Base-by-base conservation (phyloP, 1,140 invertebrate species). In the Drosophila quadrilineata region DNA sequence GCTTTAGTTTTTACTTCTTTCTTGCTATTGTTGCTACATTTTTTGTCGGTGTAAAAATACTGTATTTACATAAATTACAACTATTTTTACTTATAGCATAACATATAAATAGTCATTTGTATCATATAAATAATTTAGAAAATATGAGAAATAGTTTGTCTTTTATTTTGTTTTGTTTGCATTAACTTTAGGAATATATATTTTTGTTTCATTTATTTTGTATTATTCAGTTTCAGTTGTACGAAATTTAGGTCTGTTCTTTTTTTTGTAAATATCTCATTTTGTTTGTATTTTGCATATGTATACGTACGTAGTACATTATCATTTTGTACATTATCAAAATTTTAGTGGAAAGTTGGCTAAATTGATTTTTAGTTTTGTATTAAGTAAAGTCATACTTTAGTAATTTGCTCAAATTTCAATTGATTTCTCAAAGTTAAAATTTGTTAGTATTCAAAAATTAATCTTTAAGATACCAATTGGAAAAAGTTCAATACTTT, bases 81-180 rank as follows among this genome's bases (percentile, higher is more conserved):
- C 70, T 82, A 84, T 73, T 77, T 84, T 62, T 56, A 53, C 73
- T 84, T 82, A 82, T 66, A 76, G 66, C 62, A 60, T 80, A 79
- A 71, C 62, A 82, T 79, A 80, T 79, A 80, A 79, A 79, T 79
- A 79, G 77, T 84, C 77, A 73, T 82, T 82, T 82, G 52, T 46
- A 70, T 73, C 77, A 76, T 73, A 84, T 82, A 82, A 82, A 82
- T 82, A 85, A 84, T 85, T 85, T 85, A 85, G 79, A 85, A 85
- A 85, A 85, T 85, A 85, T 85, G 79, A 85, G 79, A 85, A 85
- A 85, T 82, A 70, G 73, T 72, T 82, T 82, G 75, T 71, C 76
- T 57, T 79, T 82, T 77, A 69, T 69, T 71, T 38, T 40, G n/a
- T n/a, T n/a, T n/a, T n/a, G n/a, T n/a, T n/a, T n/a, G n/a, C n/a